phyloP scores from a whole-genome alignment of 2,797 vertebrate species.

The Betta splendens region DNA sequence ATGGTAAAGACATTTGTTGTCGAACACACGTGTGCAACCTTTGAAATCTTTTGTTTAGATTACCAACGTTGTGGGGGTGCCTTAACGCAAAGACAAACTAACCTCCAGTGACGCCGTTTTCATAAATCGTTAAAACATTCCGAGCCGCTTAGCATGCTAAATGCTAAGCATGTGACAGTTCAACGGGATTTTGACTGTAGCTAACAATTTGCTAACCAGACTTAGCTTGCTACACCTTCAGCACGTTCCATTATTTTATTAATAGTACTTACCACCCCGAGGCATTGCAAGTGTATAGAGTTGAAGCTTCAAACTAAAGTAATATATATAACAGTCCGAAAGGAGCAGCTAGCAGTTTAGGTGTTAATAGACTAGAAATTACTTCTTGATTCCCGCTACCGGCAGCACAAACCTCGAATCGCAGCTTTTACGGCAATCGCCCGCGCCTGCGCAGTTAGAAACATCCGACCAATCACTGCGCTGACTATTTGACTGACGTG shows the following conservation, averaged over 20 bases:
- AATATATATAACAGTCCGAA: background rate
- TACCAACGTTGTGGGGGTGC: rapidly evolving
- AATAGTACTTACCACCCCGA: constrained; percentile 78
- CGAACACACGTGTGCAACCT: rapidly evolving
- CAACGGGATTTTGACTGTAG: constrained; percentile 17
- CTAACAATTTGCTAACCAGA: constrained; percentile 44
- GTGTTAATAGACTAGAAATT: constrained; percentile 27
- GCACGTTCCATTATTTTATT: background rate
- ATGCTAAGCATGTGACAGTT: constrained; percentile 57
- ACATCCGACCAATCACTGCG: constrained; percentile 32
- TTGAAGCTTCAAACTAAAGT: background rate
- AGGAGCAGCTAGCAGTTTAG: background rate
- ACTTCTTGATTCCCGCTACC: constrained; percentile 59
- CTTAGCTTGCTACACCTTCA: constrained; percentile 18
- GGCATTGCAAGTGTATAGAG: constrained; percentile 69
- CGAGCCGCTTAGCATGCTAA: constrained; percentile 68
- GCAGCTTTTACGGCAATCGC: background rate
- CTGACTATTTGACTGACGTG: constrained; percentile 19
- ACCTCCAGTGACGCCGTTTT: background rate
- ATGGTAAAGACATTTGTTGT: constrained; percentile 31
- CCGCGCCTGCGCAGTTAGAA: constrained; percentile 31
- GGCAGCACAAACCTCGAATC: background rate
- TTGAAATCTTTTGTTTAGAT: background rate
- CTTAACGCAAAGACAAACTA: background rate
- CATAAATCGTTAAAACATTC: background rate